These are phyloP conservation scores for Tapirus terrestris DNA, from an alignment of 2,113 vertebrate genomes.

Conservation along the genomic window DNA sequence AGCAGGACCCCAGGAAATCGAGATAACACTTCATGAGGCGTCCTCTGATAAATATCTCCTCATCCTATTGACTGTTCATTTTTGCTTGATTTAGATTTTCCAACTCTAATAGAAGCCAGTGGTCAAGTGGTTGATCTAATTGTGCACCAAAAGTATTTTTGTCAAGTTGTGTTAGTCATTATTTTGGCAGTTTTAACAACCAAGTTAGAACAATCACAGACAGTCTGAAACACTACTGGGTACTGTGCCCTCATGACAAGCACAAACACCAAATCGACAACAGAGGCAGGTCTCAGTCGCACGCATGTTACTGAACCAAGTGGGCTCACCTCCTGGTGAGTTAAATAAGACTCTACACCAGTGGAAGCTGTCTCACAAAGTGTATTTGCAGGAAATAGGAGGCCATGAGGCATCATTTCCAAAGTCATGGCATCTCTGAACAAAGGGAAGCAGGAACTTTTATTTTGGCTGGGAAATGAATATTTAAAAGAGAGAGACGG, in stretches of 20 bases:
- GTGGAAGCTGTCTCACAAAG: too few species aligned
- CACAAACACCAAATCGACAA: neutral
- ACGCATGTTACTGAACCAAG: too few species aligned
- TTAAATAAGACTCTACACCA: too few species aligned
- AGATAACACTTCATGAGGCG: neutral
- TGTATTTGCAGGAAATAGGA: too few species aligned
- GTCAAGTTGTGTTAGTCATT: neutral
- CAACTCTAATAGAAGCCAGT: neutral
- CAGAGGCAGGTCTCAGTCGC: neutral
- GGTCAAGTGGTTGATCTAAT: neutral
- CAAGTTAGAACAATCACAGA: neutral
- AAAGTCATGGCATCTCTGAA: too few species aligned
- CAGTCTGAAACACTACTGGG: neutral
- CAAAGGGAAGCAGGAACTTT: too few species aligned
- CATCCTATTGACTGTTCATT: neutral
- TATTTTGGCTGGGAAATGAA: too few species aligned
- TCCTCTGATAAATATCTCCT: neutral
- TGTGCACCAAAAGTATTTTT: neutral
- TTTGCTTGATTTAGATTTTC: neutral
- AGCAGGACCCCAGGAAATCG: neutral
- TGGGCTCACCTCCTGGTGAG: too few species aligned
- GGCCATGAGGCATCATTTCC: too few species aligned
- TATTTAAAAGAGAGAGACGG: too few species aligned
- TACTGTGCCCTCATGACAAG: neutral
- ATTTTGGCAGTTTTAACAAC: constrained; percentile 10